Conservation (phyloP, 1,140 invertebrate species). For the Drosophila willistoni region DNA sequence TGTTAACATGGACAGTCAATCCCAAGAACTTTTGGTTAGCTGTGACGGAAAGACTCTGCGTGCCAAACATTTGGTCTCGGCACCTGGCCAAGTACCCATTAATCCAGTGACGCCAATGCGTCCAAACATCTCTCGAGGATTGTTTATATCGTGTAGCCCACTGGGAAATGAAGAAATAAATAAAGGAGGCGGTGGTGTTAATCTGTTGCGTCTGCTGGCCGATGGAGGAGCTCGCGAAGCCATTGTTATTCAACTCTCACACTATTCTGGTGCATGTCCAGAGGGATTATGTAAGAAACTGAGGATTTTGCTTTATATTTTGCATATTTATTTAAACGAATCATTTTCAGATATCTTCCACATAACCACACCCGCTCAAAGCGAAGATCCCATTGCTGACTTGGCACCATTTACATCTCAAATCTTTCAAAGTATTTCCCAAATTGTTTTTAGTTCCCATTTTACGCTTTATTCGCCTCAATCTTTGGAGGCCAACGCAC, state of each 20-base stretch:
- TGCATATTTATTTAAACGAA: background rate
- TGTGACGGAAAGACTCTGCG: conserved; percentile 85
- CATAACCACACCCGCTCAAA: conserved; percentile 85
- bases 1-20: conserved; percentile 84
- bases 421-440: conserved; percentile 84
- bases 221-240: conserved; percentile 84
- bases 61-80: conserved; percentile 84
- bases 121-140: conserved; percentile 86
- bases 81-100: conserved; percentile 46
- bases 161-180: conserved; percentile 81
- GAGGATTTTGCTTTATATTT: background rate
- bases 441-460: conserved; percentile 92
- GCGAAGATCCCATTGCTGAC: conserved; percentile 86
- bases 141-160: conserved; percentile 88
- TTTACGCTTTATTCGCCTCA: conserved; percentile 86
- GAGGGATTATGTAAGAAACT: conserved; percentile 91
- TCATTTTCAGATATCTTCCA: conserved; percentile 88
- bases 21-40: conserved; percentile 67
- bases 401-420: conserved; percentile 84
- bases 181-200: conserved; percentile 77
- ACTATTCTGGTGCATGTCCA: conserved; percentile 93
- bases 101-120: conserved; percentile 3
- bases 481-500: conserved; percentile 64
- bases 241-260: conserved; percentile 92
- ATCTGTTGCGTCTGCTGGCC: conserved; percentile 61